Evolutionary conservation across 1,140 invertebrate genomes (phyloP).

Genomic region (Saccostrea glomerata): DNA sequence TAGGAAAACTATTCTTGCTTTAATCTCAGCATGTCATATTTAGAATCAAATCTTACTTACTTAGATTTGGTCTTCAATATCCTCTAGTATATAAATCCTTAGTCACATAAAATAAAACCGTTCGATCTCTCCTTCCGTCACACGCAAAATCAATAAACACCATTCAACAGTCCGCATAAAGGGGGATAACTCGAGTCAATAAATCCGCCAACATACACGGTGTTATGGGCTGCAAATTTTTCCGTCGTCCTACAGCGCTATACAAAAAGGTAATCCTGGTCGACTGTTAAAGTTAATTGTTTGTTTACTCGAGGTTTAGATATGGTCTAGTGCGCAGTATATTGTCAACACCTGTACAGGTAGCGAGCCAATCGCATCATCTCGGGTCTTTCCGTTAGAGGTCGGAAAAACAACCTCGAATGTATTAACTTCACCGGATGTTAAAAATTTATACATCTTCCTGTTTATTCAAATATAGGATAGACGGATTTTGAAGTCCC

Average conservation of each 20-base stretch:
- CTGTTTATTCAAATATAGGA: too few species aligned
- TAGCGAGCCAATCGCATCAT: too few species aligned
- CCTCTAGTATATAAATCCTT: not conserved
- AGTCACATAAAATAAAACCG: not conserved
- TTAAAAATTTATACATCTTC: too few species aligned
- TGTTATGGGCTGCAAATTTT: not conserved
- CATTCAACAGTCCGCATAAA: not conserved
- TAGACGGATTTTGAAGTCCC: too few species aligned
- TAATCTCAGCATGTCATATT: too few species aligned
- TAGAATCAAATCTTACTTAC: too few species aligned
- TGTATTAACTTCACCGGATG: too few species aligned
- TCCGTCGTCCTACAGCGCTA: not conserved
- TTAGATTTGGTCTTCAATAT: not conserved
- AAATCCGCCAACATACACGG: not conserved
- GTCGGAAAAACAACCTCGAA: too few species aligned
- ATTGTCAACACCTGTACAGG: not conserved
- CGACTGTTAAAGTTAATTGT: slow-evolving; percentile 17
- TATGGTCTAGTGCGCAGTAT: not conserved
- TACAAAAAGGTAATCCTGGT: not conserved
- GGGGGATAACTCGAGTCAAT: not conserved
- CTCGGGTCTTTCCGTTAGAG: too few species aligned
- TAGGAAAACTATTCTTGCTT: too few species aligned
- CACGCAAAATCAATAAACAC: not conserved
- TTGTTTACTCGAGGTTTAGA: slow-evolving; percentile 19
- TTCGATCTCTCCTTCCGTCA: not conserved